phyloP scores from a whole-genome alignment of 2,888 invertebrate species.

The Netelia fuscicornis region DNA sequence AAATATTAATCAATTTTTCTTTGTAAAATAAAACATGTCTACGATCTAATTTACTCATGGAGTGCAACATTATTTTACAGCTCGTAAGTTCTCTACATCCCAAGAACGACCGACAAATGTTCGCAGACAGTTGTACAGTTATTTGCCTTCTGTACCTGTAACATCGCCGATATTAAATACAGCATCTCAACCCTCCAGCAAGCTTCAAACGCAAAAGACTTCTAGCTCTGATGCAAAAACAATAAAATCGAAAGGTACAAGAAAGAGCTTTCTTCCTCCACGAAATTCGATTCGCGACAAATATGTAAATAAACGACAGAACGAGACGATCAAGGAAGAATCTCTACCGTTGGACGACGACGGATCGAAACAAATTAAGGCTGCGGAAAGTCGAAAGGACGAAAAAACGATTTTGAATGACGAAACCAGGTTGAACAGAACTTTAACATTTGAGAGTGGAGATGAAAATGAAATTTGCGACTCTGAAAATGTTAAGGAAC shows the following conservation, averaged over 20 bases:
- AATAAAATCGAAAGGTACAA: background rate
- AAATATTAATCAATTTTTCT: background rate
- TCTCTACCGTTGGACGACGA: background rate
- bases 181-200: background rate
- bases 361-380: background rate
- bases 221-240: background rate
- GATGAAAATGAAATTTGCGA: background rate
- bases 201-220: background rate
- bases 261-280: constrained; percentile 48
- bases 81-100: background rate
- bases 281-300: constrained; percentile 56
- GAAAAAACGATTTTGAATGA: background rate
- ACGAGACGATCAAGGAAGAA: constrained; percentile 38
- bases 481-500: background rate
- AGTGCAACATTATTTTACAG: constrained; percentile 19
- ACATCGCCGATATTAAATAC: background rate
- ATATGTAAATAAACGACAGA: background rate
- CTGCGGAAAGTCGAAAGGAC: background rate
- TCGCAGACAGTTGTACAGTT: constrained; percentile 48
- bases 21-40: background rate
- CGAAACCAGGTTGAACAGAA: background rate
- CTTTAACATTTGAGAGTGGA: background rate
- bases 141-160: constrained; percentile 3
- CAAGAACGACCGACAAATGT: constrained; percentile 21
- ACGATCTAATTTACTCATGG: background rate